Percentiles rank a stretch among this genome's conserved stretches.
These are phyloP conservation scores for Drosophila formosana DNA, from an alignment of 2,888 invertebrate genomes.

Conservation along the genomic window DNA sequence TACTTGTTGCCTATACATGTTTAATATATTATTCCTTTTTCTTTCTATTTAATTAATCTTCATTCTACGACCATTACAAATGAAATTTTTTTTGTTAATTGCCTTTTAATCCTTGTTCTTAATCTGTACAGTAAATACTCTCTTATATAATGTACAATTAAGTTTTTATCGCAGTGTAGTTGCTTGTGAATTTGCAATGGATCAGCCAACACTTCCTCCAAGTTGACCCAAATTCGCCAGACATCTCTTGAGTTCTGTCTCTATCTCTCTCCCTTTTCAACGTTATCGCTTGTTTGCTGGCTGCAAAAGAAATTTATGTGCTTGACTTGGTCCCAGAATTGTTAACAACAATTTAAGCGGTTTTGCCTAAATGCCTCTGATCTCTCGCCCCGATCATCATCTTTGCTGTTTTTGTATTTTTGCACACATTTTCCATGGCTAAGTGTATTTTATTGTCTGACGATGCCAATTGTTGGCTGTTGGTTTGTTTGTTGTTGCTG, in stretches of 20 bases:
- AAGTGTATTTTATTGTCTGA: constrained; percentile 73
- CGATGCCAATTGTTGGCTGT: constrained; percentile 61
- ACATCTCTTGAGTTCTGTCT: constrained; percentile 6
- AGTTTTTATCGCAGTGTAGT: neutral
- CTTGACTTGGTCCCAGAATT: constrained; percentile 57
- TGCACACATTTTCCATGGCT: constrained; percentile 30
- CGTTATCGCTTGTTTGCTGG: constrained; percentile 11
- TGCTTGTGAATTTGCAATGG: constrained; percentile 24
- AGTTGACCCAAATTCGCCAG: constrained; percentile 48
- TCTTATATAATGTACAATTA: too few relatives aligned
- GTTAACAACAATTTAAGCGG: constrained; percentile 71
- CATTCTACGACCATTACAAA: too few relatives aligned
- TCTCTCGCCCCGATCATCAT: neutral
- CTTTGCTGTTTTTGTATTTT: constrained; percentile 6
- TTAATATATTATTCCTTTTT: too few relatives aligned
- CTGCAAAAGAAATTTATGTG: constrained; percentile 51
- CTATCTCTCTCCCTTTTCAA: neutral
- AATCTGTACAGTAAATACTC: too few relatives aligned
- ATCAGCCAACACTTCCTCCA: constrained; percentile 44
- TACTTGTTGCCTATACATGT: too few relatives aligned
- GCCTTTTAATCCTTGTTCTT: neutral
- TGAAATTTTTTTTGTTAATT: too few relatives aligned
- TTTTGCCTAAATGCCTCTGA: constrained; percentile 22
- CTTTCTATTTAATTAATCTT: too few relatives aligned
- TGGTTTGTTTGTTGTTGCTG: constrained; percentile 10